phyloP scores from a whole-genome alignment of 2,797 vertebrate genomes.

The Mus caroli region DNA sequence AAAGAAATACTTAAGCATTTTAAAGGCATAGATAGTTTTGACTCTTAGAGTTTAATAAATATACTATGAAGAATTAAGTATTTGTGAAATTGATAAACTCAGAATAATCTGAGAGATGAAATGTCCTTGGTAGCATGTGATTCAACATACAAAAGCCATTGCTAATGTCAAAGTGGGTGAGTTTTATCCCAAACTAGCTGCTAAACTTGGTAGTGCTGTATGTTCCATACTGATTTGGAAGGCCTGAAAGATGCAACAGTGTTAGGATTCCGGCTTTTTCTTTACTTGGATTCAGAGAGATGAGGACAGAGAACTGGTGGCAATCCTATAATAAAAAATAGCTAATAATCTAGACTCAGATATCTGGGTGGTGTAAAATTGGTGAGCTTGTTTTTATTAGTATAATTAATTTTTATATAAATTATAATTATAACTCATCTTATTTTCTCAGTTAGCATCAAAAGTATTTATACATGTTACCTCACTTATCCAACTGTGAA shows the following conservation, averaged over 20 bases:
- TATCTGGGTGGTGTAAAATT: not conserved
- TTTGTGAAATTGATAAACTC: not conserved
- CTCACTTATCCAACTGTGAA: conserved; percentile 42
- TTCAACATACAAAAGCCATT: not conserved
- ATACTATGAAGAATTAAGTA: not conserved
- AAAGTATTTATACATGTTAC: conserved; percentile 47
- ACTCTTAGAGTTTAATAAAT: not conserved
- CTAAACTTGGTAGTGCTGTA: not conserved
- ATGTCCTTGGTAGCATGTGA: not conserved
- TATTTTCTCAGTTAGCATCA: conserved; percentile 49
- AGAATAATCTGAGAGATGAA: not conserved
- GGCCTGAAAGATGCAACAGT: not conserved
- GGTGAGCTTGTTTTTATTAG: conserved; percentile 26
- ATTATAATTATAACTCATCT: not conserved
- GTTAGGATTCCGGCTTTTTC: not conserved
- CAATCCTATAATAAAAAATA: not conserved
- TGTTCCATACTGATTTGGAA: not conserved
- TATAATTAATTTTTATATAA: conserved; percentile 42
- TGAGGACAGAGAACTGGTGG: not conserved
- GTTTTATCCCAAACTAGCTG: not conserved
- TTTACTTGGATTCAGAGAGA: not conserved
- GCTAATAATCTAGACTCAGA: not conserved
- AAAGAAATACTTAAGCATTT: not conserved
- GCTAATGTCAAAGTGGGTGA: not conserved
- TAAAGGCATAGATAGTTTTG: not conserved